Percentiles rank a stretch among this genome's conserved stretches.
Conservation (phyloP, 2,888 invertebrate species). For the Pandemis heparana region DNA sequence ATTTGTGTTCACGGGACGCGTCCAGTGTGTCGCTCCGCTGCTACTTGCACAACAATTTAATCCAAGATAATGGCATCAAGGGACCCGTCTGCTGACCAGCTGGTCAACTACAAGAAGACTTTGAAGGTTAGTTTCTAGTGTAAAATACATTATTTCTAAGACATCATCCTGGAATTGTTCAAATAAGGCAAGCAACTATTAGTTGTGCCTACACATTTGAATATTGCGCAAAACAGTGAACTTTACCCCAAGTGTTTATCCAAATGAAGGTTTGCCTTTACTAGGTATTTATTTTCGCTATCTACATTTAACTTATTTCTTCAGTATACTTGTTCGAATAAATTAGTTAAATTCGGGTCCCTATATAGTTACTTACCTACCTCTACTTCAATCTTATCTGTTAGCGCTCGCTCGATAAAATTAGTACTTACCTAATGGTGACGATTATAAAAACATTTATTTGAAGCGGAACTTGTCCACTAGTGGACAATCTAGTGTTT, state of each 20-base stretch:
- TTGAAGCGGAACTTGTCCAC: not conserved
- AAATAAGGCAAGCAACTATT: not conserved
- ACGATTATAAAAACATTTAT: not conserved
- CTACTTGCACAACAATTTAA: conserved; percentile 1
- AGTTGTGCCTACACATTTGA: not conserved
- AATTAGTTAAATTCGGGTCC: not conserved
- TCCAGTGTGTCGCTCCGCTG: conserved; percentile 70
- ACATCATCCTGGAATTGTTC: not conserved
- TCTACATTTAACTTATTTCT: not conserved
- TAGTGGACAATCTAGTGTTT: not conserved
- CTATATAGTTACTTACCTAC: not conserved
- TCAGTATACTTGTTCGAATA: not conserved
- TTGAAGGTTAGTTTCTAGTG: conserved; percentile 81
- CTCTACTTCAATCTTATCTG: not conserved
- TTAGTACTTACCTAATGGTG: not conserved
- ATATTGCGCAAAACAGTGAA: conserved; percentile 12
- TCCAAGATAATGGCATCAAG: conserved; percentile 76
- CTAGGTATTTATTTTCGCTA: not conserved
- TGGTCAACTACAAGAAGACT: conserved; percentile 86
- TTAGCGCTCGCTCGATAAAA: not conserved
- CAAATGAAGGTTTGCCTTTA: not conserved
- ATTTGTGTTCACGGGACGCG: conserved; percentile 69
- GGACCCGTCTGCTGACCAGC: conserved; percentile 87
- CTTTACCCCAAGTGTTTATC: conserved; percentile 7
- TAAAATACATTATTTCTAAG: conserved; percentile 5